These are phyloP conservation scores for Porites lobata DNA, from an alignment of 92 coral and sea anemone genomes.

Conservation along the genomic window DNA sequence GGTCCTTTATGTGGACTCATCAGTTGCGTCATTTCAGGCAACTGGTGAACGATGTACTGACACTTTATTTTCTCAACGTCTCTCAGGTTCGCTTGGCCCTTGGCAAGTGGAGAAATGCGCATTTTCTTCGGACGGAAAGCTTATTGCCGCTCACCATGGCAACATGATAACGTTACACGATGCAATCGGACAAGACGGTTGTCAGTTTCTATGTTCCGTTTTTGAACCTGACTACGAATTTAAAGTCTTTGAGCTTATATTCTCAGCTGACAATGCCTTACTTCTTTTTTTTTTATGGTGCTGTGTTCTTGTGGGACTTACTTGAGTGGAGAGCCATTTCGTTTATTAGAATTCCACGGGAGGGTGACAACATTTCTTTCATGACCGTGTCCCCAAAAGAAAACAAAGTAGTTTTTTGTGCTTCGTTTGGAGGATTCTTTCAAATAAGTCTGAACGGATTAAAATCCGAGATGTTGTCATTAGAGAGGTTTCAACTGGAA, in stretches of 20 bases:
- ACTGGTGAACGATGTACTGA: too few relatives aligned
- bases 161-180: background rate
- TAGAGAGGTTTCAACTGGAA: too few relatives aligned
- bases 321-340: slow-evolving; percentile 28
- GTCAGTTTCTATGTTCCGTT: background rate
- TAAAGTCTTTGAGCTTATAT: background rate
- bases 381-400: background rate
- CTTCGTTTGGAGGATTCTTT: background rate
- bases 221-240: background rate
- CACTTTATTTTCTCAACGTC: background rate
- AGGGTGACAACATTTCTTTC: background rate
- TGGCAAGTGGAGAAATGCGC: background rate
- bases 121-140: slow-evolving; percentile 10
- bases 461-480: too few relatives aligned
- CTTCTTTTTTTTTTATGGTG: slow-evolving; percentile 4
- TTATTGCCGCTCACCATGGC: background rate
- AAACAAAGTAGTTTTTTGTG: background rate
- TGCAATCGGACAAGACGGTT: background rate
- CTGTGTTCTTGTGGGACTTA: background rate
- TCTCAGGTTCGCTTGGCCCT: background rate
- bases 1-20: background rate
- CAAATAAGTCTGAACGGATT: too few relatives aligned
- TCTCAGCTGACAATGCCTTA: slow-evolving; percentile 29
- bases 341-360: background rate
- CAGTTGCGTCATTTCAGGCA: background rate